Conservation (phyloP, 2,888 invertebrate genomes). For the Chrysolina americana region DNA sequence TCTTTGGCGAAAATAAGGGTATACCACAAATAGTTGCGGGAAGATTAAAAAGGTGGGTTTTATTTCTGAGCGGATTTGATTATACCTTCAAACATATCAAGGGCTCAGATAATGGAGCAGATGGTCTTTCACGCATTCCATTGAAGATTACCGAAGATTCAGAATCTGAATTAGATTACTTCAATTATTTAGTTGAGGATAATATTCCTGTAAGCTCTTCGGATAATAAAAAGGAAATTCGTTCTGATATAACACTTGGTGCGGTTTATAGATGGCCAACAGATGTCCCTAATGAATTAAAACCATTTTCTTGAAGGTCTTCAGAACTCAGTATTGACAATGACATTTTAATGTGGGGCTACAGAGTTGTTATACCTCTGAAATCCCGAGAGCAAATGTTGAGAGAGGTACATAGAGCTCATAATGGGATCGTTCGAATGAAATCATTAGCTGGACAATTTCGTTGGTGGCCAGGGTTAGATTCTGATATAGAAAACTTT, state of each 20-base stretch:
- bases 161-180: slow-evolving; percentile 25
- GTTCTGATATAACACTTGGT: slow-evolving; percentile 22
- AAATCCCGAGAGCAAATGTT: slow-evolving; percentile 41
- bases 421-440: slow-evolving; percentile 52
- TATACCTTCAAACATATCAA: slow-evolving; percentile 34
- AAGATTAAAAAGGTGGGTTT: slow-evolving; percentile 34
- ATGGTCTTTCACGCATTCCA: slow-evolving; percentile 32
- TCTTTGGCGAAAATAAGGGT: slow-evolving; percentile 34
- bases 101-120: slow-evolving; percentile 33
- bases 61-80: slow-evolving; percentile 36
- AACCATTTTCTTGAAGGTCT: slow-evolving; percentile 29
- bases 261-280: slow-evolving; percentile 34
- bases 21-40: slow-evolving; percentile 38
- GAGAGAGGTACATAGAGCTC: slow-evolving; percentile 46
- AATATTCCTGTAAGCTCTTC: slow-evolving; percentile 27
- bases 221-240: slow-evolving; percentile 28
- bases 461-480: slow-evolving; percentile 56
- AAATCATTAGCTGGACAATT: slow-evolving; percentile 53
- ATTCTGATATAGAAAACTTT: slow-evolving; percentile 55
- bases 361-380: slow-evolving; percentile 36
- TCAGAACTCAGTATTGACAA: slow-evolving; percentile 38
- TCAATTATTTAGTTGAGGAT: slow-evolving; percentile 34
- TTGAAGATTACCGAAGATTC: slow-evolving; percentile 16
- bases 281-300: slow-evolving; percentile 27
- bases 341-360: slow-evolving; percentile 42